Base-by-base conservation (phyloP, 2,888 invertebrate species). In the Catocala nupta region DNA sequence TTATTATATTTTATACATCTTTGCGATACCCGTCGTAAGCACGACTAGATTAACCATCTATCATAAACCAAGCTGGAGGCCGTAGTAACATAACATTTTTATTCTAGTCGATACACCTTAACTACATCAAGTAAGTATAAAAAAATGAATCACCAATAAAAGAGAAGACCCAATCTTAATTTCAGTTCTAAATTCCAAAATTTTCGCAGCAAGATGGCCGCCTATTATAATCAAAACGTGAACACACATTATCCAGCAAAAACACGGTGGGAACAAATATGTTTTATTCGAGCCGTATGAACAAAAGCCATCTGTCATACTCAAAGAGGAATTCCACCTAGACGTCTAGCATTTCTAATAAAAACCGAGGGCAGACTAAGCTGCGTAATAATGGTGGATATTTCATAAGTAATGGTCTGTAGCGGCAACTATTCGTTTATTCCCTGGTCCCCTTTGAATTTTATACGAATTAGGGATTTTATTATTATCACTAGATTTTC, bases 271-370 rank as follows among this genome's bases (percentile, higher is more conserved):
- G 62, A 54, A 12, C 56, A 59, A 73, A 76, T 60, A 73, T 62
- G 58, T 62, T 45, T 59, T 60, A 70, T 36, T 36, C 36, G 58
- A 42, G 55, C 49, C 34, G 43, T 69, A 61, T 59, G 47, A 78
- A 81, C 78, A 77, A 80, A 75, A 70, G 67, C 70, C 72, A 83
- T 87, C 78, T 78, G 78, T 86, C 86, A 84, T 85, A 86, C 83
- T 86, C 80, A 83, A 84, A 86, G 80, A 81, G 81, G 70, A 83
- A 85, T 84, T 81, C 75, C 73, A 78, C 73, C 57, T 67, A 71
- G 69, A 59, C 56, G 63, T 64, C 68, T 68, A 75, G 72, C 64
- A 43, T 73, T 82, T 77, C 78, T 78, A 81, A 82, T 82, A 83
- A 81, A 81, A 83, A 78, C 66, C 65, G 63, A 59, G 58, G 61